These are phyloP conservation scores for Drosophila malerkotliana DNA, from an alignment of 1,140 invertebrate species.

Conservation along the genomic window DNA sequence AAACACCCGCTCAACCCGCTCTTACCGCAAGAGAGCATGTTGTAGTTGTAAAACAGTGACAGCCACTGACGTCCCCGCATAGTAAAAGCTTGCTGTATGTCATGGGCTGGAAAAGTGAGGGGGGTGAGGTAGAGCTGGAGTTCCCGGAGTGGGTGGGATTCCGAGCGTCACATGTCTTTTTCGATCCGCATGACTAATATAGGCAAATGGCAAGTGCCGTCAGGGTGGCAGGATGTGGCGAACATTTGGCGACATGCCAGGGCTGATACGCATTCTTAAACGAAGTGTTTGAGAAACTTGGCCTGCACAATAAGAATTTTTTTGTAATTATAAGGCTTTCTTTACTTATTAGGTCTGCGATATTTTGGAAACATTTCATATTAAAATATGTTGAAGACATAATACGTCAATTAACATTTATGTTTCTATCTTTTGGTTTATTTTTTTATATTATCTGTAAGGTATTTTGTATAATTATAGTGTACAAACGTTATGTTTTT, in stretches of 20 bases:
- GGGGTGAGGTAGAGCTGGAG: background rate
- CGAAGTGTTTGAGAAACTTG: constrained; percentile 19
- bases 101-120: background rate
- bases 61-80: constrained; percentile 37
- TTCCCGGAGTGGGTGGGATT: constrained; percentile 18
- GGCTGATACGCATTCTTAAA: constrained; percentile 64
- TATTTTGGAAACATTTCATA: no score
- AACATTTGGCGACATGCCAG: constrained; percentile 76
- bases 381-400: no score
- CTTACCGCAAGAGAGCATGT: background rate
- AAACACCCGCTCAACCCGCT: constrained; percentile 9
- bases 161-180: constrained; percentile 76
- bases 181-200: constrained; percentile 78
- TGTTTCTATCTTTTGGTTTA: no score
- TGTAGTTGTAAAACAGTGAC: constrained; percentile 48
- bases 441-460: no score
- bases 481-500: background rate
- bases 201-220: constrained; percentile 67
- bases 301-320: background rate
- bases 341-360: no score
- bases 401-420: no score
- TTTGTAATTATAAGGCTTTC: background rate
- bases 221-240: constrained; percentile 52
- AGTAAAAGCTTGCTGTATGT: constrained; percentile 46
- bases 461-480: background rate